These are phyloP conservation scores for Molanna angustata DNA, from an alignment of 2,888 invertebrate species.

Conservation along the genomic window DNA sequence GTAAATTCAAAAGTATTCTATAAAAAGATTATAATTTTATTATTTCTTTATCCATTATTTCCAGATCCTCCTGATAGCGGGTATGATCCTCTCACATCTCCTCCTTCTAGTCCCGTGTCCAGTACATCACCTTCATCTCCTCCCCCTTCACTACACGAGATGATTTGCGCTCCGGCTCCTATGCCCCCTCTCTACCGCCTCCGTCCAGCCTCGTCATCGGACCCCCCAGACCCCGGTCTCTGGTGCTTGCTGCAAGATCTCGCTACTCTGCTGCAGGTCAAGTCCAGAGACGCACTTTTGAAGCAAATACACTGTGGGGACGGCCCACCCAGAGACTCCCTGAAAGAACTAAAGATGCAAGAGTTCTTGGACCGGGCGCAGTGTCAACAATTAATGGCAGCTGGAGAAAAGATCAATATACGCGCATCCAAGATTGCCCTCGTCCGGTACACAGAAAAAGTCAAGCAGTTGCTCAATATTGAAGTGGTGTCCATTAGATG, in stretches of 20 bases:
- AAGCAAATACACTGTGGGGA: constrained; percentile 68
- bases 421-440: constrained; percentile 78
- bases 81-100: constrained; percentile 59
- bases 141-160: constrained; percentile 61
- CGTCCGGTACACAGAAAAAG: constrained; percentile 80
- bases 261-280: constrained; percentile 71
- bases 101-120: constrained; percentile 54
- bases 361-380: constrained; percentile 80
- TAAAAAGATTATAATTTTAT: too few relatives aligned
- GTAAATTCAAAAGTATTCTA: too few relatives aligned
- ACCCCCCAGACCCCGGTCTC: constrained; percentile 56
- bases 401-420: constrained; percentile 76
- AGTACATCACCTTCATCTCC: constrained; percentile 53
- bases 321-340: constrained; percentile 51
- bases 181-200: constrained; percentile 79
- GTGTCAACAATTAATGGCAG: constrained; percentile 74
- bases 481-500: constrained; percentile 72
- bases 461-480: constrained; percentile 76
- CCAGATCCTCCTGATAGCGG: constrained; percentile 53
- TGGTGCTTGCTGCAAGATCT: constrained; percentile 82
- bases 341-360: constrained; percentile 70
- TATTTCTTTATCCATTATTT: too few relatives aligned
- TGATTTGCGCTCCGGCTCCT: constrained; percentile 76
- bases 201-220: constrained; percentile 57
- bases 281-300: constrained; percentile 75